Evolutionary conservation across 2,797 vertebrate genomes (phyloP).

Genomic region (Lutjanus campechanus): DNA sequence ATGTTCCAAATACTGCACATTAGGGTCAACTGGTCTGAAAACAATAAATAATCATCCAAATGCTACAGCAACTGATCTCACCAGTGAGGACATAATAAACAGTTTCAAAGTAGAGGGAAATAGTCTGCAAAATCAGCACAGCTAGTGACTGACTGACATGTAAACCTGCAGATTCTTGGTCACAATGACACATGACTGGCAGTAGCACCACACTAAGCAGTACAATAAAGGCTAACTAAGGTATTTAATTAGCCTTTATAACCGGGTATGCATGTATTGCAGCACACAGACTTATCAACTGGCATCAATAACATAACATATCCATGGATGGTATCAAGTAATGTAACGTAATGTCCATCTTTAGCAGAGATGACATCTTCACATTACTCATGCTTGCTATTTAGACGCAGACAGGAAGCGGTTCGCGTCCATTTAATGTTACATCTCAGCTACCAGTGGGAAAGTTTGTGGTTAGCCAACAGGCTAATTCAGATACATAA

Average conservation of each 20-base stretch:
- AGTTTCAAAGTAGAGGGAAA: neutral
- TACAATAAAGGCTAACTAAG: neutral
- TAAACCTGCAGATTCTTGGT: neutral
- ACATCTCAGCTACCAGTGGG: neutral
- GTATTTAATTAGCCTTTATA: neutral
- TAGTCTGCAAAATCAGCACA: neutral
- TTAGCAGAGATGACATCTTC: neutral
- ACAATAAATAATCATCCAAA: neutral
- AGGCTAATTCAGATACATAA: neutral
- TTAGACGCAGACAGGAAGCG: neutral
- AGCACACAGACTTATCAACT: neutral
- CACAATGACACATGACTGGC: neutral
- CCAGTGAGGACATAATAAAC: no score
- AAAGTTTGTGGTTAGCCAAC: neutral
- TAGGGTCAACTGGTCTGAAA: no score
- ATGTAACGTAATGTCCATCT: accelerated
- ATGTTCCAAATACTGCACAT: no score
- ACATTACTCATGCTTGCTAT: neutral
- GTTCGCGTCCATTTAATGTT: neutral
- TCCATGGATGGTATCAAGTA: no score
- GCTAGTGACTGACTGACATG: neutral
- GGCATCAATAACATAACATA: neutral
- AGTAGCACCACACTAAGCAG: no score
- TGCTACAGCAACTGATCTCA: neutral
- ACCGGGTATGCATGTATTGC: neutral